These are phyloP conservation scores for Lepeophtheirus salmonis DNA, from an alignment of 1,140 invertebrate species.

Conservation along the genomic window DNA sequence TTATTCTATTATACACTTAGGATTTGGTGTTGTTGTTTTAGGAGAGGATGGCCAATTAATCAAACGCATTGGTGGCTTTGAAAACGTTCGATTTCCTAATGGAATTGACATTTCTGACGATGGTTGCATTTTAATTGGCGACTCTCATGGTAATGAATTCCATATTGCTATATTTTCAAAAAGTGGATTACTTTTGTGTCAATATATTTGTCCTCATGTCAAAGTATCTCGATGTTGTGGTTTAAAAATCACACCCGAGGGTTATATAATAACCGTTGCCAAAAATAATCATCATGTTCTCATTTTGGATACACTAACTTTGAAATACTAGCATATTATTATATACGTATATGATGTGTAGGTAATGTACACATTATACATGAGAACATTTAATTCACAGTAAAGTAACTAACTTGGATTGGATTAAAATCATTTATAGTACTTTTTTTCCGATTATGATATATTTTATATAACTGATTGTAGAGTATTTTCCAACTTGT, in stretches of 20 bases:
- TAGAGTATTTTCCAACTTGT: too few species aligned
- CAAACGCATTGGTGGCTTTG: constrained; percentile 79
- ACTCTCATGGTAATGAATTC: constrained; percentile 91
- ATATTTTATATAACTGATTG: too few species aligned
- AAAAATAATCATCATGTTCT: constrained; percentile 97
- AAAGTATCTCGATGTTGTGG: constrained; percentile 91
- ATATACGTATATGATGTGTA: too few species aligned
- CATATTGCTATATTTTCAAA: constrained; percentile 82
- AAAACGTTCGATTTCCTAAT: constrained; percentile 87
- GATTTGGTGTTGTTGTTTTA: constrained; percentile 88
- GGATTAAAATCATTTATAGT: too few species aligned
- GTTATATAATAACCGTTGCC: constrained; percentile 85
- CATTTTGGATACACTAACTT: constrained; percentile 82
- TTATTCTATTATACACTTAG: constrained; percentile 27
- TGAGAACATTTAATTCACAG: too few species aligned
- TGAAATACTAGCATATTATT: too few species aligned
- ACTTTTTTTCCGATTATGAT: too few species aligned
- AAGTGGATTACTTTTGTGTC: constrained; percentile 64
- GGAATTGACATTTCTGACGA: constrained; percentile 92
- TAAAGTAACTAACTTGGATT: too few species aligned
- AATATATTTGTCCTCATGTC: constrained; percentile 81
- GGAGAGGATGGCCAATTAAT: constrained; percentile 73
- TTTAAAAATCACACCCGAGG: constrained; percentile 85
- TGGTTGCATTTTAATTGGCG: constrained; percentile 84
- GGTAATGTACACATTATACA: too few species aligned